Percentiles rank a stretch among this genome's conserved stretches.
phyloP scores from a whole-genome alignment of 2,888 invertebrate species.

The Campoplex capitator region DNA sequence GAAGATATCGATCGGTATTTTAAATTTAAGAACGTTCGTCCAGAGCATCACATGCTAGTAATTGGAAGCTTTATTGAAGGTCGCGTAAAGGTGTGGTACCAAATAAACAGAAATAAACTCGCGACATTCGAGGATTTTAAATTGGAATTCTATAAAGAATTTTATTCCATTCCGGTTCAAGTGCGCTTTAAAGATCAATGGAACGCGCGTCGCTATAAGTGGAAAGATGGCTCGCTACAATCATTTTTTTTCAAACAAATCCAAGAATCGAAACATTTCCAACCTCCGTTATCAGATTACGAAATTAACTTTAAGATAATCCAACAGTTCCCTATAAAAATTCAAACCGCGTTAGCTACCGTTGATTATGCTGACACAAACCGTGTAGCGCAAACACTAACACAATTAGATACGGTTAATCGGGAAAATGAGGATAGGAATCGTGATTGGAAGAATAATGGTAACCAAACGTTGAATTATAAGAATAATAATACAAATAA shows the following conservation, averaged over 20 bases:
- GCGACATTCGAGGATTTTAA: slow-evolving; percentile 52
- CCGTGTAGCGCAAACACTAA: neutral
- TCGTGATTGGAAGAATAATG: slow-evolving; percentile 27
- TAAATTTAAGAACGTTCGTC: slow-evolving; percentile 47
- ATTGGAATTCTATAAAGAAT: slow-evolving; percentile 40
- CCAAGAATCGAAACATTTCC: slow-evolving; percentile 44
- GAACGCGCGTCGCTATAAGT: slow-evolving; percentile 25
- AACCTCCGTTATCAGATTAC: slow-evolving; percentile 17
- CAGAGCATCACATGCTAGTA: slow-evolving; percentile 40
- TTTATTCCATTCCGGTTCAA: slow-evolving; percentile 59
- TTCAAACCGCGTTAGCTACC: slow-evolving; percentile 33
- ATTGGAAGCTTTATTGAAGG: slow-evolving; percentile 60
- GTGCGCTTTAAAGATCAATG: slow-evolving; percentile 49
- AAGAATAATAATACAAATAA: neutral
- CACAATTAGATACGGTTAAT: slow-evolving; percentile 34
- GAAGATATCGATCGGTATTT: slow-evolving; percentile 57
- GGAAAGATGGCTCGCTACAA: slow-evolving; percentile 46
- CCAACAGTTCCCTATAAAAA: slow-evolving; percentile 45
- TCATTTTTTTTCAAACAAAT: slow-evolving; percentile 53
- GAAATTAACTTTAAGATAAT: slow-evolving; percentile 49
- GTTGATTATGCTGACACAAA: slow-evolving; percentile 2
- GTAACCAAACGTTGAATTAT: neutral
- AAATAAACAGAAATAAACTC: neutral
- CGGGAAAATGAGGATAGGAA: slow-evolving; percentile 13
- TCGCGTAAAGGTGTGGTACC: slow-evolving; percentile 58